Conservation (phyloP, 2,888 invertebrate genomes). For the Octodonta nipae region DNA sequence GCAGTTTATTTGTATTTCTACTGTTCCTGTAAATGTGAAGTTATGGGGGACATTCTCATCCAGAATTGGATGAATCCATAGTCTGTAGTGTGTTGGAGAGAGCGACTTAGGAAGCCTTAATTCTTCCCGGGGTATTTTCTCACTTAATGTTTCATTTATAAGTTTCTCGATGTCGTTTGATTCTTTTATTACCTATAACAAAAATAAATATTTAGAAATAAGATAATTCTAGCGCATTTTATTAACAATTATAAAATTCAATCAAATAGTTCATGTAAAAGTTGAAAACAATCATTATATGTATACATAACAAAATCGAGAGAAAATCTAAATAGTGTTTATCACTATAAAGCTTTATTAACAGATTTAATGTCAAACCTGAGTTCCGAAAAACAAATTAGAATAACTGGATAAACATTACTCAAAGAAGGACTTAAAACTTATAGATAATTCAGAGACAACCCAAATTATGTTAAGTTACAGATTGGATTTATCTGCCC, state of each 20-base stretch:
- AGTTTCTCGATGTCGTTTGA: constrained; percentile 29
- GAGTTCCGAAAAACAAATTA: no score
- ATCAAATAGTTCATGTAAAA: not conserved
- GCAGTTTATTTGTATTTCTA: constrained; percentile 27
- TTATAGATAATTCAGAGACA: no score
- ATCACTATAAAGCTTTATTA: no score
- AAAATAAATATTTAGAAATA: constrained; percentile 2
- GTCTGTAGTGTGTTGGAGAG: constrained; percentile 25
- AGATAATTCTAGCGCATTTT: not conserved
- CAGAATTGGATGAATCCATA: constrained; percentile 29
- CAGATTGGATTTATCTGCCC: no score
- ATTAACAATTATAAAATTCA: not conserved
- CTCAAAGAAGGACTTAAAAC: no score
- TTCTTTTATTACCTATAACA: constrained; percentile 22
- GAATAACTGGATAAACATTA: no score
- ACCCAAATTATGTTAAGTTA: no score
- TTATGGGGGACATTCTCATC: constrained; percentile 24
- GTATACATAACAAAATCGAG: no score
- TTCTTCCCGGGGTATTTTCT: constrained; percentile 20
- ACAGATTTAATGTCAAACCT: no score
- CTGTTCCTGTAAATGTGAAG: constrained; percentile 29
- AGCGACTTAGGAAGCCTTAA: constrained; percentile 24
- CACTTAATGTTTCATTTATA: constrained; percentile 27
- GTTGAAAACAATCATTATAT: no score
- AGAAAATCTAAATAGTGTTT: no score